These are phyloP conservation scores for Timema cristinae DNA, from an alignment of 2,888 invertebrate species.

Conservation along the genomic window DNA sequence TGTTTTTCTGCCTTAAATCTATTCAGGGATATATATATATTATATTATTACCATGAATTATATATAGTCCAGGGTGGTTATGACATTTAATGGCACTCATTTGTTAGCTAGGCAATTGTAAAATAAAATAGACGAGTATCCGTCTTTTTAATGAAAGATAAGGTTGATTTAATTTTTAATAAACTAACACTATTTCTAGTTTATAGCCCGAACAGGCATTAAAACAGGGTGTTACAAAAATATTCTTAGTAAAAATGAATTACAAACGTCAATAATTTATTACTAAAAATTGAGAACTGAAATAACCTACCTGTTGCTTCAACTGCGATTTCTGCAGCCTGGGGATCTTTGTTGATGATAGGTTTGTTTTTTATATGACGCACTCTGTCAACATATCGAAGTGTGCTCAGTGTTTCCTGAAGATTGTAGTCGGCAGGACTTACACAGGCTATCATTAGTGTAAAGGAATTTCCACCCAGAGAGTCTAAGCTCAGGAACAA, in stretches of 20 bases:
- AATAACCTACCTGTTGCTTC: slow-evolving; percentile 55
- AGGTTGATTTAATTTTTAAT: too few species aligned
- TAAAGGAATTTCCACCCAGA: slow-evolving; percentile 89
- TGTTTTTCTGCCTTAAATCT: too few species aligned
- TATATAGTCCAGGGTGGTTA: too few species aligned
- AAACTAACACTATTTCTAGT: too few species aligned
- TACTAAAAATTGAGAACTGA: slow-evolving; percentile 43
- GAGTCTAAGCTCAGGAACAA: slow-evolving; percentile 60
- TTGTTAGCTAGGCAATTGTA: too few species aligned
- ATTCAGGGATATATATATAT: too few species aligned
- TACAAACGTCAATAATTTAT: background rate
- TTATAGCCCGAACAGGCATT: background rate
- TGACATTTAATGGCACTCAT: too few species aligned
- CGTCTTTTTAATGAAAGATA: too few species aligned
- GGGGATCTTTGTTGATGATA: slow-evolving; percentile 78
- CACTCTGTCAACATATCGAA: slow-evolving; percentile 85
- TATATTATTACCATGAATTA: too few species aligned
- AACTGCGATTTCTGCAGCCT: slow-evolving; percentile 73
- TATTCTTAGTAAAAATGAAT: background rate
- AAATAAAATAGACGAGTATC: too few species aligned
- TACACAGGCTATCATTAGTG: slow-evolving; percentile 93
- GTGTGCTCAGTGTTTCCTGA: slow-evolving; percentile 66
- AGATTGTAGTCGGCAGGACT: slow-evolving; percentile 74
- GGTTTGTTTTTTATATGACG: slow-evolving; percentile 86
- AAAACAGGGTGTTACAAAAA: background rate